Evolutionary conservation across 2,888 invertebrate genomes (phyloP).

Genomic region (Meiosimyza platycephala): DNA sequence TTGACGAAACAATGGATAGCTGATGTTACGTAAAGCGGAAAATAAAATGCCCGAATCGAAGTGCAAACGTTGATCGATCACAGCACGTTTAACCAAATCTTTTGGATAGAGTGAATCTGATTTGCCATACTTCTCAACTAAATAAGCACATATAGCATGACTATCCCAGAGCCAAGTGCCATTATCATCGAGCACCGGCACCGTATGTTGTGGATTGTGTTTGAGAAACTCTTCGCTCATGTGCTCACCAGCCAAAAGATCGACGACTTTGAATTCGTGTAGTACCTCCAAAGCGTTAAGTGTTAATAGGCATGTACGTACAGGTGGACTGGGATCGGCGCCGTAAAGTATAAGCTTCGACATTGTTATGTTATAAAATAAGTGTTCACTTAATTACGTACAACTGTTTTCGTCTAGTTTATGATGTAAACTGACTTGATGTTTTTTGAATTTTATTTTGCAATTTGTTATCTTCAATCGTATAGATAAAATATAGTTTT

Average conservation of each 20-base stretch:
- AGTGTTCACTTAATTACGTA: not conserved
- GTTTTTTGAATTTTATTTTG: too few species aligned
- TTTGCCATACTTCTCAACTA: constrained; percentile 52
- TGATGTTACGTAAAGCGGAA: constrained; percentile 54
- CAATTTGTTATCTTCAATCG: too few species aligned
- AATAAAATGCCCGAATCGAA: constrained; percentile 63
- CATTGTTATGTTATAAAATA: not conserved
- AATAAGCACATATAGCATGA: constrained; percentile 55
- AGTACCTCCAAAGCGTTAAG: constrained; percentile 53
- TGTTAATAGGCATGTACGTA: constrained; percentile 55
- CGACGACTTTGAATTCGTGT: constrained; percentile 54
- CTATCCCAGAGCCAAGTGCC: constrained; percentile 51
- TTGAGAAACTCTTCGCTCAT: constrained; percentile 49
- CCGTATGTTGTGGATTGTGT: constrained; percentile 61
- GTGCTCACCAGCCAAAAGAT: constrained; percentile 54
- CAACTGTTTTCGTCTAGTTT: not conserved
- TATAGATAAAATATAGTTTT: too few species aligned
- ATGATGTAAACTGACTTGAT: not conserved
- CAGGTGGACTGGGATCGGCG: constrained; percentile 53
- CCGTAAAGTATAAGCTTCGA: constrained; percentile 55
- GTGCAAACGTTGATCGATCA: constrained; percentile 63
- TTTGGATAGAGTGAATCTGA: constrained; percentile 65
- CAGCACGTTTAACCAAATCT: constrained; percentile 57
- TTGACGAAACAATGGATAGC: constrained; percentile 50
- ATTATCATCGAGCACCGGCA: constrained; percentile 56